Base-by-base conservation (phyloP, 2,113 vertebrate genomes). In the Amphilophus citrinellus region DNA sequence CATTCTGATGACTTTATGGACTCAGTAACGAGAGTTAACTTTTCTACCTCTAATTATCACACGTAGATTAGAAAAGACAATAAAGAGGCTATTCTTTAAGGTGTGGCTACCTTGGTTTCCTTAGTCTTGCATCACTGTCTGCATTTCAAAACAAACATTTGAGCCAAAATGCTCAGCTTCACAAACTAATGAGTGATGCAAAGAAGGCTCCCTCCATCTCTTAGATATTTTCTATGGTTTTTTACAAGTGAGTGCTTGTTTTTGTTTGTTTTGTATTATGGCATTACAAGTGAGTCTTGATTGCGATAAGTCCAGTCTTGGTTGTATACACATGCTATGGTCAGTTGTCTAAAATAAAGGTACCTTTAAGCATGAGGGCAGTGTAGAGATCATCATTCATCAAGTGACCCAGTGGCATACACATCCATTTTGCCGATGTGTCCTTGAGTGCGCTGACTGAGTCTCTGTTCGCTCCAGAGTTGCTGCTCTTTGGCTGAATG, bases 401-500 rank as follows among this genome's bases (percentile, higher is more conserved):
- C 61, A 22, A 6, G 37, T 86, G 86, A 84, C 78, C 80, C 10
- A 1, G 22, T 62, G 79, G 77, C 63, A 3, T 6, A 65, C 6
- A 7, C 68, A 66, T 66, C 58, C 77, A 61, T 83, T 81, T 65
- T 18, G 30, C 56, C 6, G 1, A 77, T 20, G 59, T 89, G 81
- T 88, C 88, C 86, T 91, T 89, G 81, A 82, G 17, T n/a, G 22
- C 62, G 80, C 50, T 50, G 15, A 77, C 75, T 39, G 44, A 53
- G 14, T 66, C 62, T 35, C 53, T 53, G 56, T 32, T 76, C 13
- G 30, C n/a, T 75, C 53, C 56, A 57, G 50, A 75, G 50, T 30
- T 47, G 6, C 58, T 80, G 22, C 73, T 60, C 80, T 81, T 56
- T 61, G n/a, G 57, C 68, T 27, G 47, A 82, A 18, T 15, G 76